Evolutionary conservation across 1,140 invertebrate genomes (phyloP).

Genomic region (Dolichoris vasculosae): DNA sequence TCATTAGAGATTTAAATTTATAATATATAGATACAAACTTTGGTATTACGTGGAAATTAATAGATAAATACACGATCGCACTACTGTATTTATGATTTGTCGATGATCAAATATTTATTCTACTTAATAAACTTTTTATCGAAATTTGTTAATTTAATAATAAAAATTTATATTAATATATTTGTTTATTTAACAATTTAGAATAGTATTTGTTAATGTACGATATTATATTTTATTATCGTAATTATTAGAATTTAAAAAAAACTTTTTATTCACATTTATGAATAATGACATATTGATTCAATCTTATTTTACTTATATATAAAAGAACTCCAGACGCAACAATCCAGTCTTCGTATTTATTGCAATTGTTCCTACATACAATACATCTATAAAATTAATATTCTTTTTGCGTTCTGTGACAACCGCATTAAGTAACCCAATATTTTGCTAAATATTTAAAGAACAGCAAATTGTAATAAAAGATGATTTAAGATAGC

Average conservation of each 20-base stretch:
- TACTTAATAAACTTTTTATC: too few relatives aligned
- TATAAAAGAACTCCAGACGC: background rate
- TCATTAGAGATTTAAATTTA: too few relatives aligned
- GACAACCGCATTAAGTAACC: background rate
- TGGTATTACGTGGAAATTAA: too few relatives aligned
- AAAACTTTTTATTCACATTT: background rate
- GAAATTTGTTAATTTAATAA: too few relatives aligned
- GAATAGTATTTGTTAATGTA: background rate
- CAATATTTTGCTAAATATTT: background rate
- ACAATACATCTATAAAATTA: background rate
- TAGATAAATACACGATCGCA: too few relatives aligned
- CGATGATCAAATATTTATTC: too few relatives aligned
- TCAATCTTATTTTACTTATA: background rate
- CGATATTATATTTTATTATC: background rate
- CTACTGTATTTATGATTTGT: too few relatives aligned
- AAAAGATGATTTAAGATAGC: conserved; percentile 11
- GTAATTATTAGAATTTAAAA: background rate
- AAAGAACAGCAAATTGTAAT: background rate
- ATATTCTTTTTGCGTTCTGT: background rate
- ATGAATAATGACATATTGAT: background rate
- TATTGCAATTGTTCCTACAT: background rate
- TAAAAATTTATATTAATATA: too few relatives aligned
- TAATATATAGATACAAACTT: too few relatives aligned
- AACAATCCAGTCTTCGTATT: background rate
- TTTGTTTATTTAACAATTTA: too few relatives aligned